These are phyloP conservation scores for Fopius arisanus DNA, from an alignment of 1,140 invertebrate species.

Conservation along the genomic window DNA sequence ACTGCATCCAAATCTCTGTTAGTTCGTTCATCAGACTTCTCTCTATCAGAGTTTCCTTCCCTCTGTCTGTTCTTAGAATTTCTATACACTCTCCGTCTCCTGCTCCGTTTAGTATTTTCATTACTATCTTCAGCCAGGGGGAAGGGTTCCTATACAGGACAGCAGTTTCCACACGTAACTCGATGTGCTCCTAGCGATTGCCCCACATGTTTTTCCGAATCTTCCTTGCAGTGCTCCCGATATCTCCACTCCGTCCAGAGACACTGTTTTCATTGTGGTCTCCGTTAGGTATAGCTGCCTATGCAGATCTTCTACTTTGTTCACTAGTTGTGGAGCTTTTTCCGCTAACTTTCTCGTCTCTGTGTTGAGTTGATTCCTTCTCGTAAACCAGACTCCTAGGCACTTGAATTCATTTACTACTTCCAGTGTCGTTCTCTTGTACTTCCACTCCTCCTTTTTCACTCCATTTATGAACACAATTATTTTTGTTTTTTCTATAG, in stretches of 20 bases:
- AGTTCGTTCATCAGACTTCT: neutral
- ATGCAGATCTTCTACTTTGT: neutral
- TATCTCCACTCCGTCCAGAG: slow-evolving; percentile 26
- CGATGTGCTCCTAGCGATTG: slow-evolving; percentile 1
- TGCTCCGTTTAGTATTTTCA: neutral
- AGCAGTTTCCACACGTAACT: slow-evolving; percentile 10
- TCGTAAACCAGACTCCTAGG: slow-evolving; percentile 8
- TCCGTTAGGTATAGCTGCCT: slow-evolving; percentile 25
- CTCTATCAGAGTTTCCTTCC: neutral
- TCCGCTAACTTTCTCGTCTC: too few species aligned
- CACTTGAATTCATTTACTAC: slow-evolving; percentile 12
- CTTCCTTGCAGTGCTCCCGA: slow-evolving; percentile 19
- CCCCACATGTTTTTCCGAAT: neutral
- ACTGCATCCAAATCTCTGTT: neutral
- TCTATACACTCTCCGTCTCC: neutral
- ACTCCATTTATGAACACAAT: slow-evolving; percentile 26
- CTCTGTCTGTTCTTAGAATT: neutral
- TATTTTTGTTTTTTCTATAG: slow-evolving; percentile 15
- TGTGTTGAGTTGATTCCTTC: neutral
- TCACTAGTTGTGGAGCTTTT: slow-evolving; percentile 22
- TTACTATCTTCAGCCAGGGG: neutral
- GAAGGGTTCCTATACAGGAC: slow-evolving; percentile 1
- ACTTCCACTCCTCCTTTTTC: slow-evolving; percentile 16
- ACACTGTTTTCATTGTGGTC: slow-evolving; percentile 7
- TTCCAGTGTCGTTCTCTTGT: slow-evolving; percentile 14